Percentiles rank a stretch among this genome's conserved stretches.
These are phyloP conservation scores for Scarus forsteni DNA, from an alignment of 2,797 vertebrate genomes.

Conservation along the genomic window DNA sequence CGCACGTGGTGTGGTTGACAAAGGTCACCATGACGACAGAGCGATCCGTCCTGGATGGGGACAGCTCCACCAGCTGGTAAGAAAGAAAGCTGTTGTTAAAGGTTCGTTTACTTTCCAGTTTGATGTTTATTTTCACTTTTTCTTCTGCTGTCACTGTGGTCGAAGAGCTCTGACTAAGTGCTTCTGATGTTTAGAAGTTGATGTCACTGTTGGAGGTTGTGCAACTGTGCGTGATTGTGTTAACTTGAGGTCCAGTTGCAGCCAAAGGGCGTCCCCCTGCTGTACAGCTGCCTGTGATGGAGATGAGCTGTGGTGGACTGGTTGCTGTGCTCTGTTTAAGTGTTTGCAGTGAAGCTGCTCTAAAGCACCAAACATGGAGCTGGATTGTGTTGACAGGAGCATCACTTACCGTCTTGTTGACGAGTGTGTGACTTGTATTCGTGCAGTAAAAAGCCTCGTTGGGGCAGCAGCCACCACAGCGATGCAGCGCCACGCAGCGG, in stretches of 20 bases:
- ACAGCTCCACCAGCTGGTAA: slow-evolving; percentile 77
- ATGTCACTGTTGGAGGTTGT: slow-evolving; percentile 36
- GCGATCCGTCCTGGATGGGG: slow-evolving; percentile 68
- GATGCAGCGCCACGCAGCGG: slow-evolving; percentile 82
- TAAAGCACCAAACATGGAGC: background rate
- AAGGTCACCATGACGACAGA: slow-evolving; percentile 76
- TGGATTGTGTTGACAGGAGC: background rate
- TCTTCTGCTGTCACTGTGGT: background rate
- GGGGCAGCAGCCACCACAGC: slow-evolving; percentile 84
- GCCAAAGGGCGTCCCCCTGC: slow-evolving; percentile 41
- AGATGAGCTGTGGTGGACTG: slow-evolving; percentile 7
- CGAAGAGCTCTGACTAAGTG: background rate
- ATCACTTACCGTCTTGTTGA: slow-evolving; percentile 81
- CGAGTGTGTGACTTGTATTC: slow-evolving; percentile 76
- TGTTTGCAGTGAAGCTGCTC: background rate
- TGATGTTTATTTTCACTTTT: background rate
- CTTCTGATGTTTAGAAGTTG: slow-evolving; percentile 1
- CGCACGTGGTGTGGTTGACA: slow-evolving; percentile 83
- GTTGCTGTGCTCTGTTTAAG: slow-evolving; percentile 25
- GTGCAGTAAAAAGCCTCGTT: slow-evolving; percentile 81
- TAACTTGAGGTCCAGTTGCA: slow-evolving; percentile 28
- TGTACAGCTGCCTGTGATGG: slow-evolving; percentile 28
- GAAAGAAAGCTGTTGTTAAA: slow-evolving; percentile 9
- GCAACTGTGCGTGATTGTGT: slow-evolving; percentile 43
- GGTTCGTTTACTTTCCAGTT: background rate